Percentiles rank a stretch among this genome's conserved stretches.
phyloP scores from a whole-genome alignment of 2,113 vertebrate species.

The Pterocles burchelli region DNA sequence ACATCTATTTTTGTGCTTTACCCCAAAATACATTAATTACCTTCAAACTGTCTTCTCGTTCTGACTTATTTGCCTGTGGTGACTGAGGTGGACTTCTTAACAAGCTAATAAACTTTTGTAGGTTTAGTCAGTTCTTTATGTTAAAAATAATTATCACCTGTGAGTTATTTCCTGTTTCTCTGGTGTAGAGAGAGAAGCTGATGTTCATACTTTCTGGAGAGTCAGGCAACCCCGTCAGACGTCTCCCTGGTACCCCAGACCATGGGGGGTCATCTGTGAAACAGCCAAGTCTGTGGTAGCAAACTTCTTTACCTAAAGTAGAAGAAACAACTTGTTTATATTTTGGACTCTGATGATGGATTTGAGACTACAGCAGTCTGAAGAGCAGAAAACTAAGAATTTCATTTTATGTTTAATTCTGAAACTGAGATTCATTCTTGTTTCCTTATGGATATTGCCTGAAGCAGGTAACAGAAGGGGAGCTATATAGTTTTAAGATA shows the following conservation, averaged over 20 bases:
- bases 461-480: not conserved
- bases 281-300: constrained; percentile 79
- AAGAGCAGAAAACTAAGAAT: not conserved
- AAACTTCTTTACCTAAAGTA: constrained; percentile 68
- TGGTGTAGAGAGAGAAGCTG: constrained; percentile 82
- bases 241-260: constrained; percentile 77
- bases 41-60: not conserved
- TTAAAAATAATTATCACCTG: constrained; percentile 72
- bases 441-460: not conserved
- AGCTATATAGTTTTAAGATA: not conserved
- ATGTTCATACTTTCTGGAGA: constrained; percentile 73
- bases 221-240: constrained; percentile 74
- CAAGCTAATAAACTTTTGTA: not conserved
- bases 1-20: rapidly evolving
- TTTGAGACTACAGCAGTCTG: not conserved
- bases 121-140: not conserved
- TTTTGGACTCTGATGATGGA: not conserved
- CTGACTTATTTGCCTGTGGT: not conserved
- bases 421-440: not conserved
- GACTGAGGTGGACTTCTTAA: not conserved
- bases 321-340: not conserved
- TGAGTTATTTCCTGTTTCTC: constrained; percentile 72
- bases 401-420: not conserved
- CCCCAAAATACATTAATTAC: not conserved
- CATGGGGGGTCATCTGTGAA: constrained; percentile 79